phyloP scores from a whole-genome alignment of 2,888 invertebrate species.

The Aspidiotus rigidus region DNA sequence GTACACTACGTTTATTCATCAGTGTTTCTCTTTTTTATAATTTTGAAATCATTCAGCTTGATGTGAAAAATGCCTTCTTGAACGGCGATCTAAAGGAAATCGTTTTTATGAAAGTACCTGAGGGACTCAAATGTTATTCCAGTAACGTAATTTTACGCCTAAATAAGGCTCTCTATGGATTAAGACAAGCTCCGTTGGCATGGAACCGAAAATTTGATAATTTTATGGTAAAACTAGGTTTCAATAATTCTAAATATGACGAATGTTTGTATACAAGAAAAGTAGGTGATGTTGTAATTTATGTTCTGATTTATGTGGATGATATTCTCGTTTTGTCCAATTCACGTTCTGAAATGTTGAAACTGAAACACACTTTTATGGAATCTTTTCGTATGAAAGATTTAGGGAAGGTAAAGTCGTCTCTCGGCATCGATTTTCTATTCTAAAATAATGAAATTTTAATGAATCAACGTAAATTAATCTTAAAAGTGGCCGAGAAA shows the following conservation, averaged over 20 bases:
- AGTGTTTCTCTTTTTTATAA: not conserved
- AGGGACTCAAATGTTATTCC: too few species aligned
- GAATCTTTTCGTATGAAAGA: not conserved
- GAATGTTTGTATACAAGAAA: not conserved
- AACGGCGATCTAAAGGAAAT: too few species aligned
- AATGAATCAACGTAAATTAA: not conserved
- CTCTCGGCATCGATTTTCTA: not conserved
- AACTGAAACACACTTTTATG: not conserved
- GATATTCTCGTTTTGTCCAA: not conserved
- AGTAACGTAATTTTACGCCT: too few species aligned
- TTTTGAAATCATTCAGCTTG: constrained; percentile 7
- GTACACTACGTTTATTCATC: constrained; percentile 16
- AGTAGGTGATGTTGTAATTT: not conserved
- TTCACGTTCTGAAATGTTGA: not conserved
- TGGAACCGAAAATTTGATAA: not conserved
- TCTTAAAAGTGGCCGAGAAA: not conserved
- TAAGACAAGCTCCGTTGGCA: not conserved
- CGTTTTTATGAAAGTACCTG: too few species aligned
- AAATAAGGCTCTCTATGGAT: not conserved
- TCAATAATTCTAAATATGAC: not conserved
- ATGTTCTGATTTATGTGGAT: not conserved
- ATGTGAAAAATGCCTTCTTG: too few species aligned
- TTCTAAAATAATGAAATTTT: not conserved
- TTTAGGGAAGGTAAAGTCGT: not conserved
- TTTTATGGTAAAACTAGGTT: not conserved